Conservation (phyloP, 2,888 invertebrate genomes). For the Labia minor region DNA sequence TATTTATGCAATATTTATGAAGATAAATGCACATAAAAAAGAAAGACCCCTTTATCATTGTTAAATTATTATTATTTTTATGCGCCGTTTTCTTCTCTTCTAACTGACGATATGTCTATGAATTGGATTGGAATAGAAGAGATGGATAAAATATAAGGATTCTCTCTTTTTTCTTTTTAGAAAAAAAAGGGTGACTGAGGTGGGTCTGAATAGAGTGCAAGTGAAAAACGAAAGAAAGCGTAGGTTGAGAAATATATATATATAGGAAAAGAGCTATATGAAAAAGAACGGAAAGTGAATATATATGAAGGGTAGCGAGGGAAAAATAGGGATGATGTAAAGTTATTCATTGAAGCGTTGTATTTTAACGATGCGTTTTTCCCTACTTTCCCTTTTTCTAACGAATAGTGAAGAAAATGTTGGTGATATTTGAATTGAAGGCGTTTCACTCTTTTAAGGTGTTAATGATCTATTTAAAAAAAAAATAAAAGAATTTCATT, state of each 20-base stretch:
- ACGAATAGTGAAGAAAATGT: slow-evolving; percentile 15
- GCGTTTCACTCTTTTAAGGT: neutral
- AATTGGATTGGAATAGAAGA: neutral
- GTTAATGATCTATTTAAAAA: neutral
- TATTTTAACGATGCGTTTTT: neutral
- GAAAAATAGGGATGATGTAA: neutral
- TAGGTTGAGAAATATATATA: too few relatives aligned
- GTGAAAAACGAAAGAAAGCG: neutral
- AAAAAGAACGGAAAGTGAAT: neutral
- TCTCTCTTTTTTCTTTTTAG: too few relatives aligned
- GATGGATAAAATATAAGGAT: neutral
- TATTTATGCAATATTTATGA: neutral
- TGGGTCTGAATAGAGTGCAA: neutral
- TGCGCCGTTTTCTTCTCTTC: neutral
- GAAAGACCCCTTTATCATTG: neutral
- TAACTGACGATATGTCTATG: neutral
- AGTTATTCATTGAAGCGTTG: neutral
- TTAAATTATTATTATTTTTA: too few relatives aligned
- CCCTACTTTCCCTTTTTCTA: slow-evolving; percentile 1
- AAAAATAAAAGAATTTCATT: too few relatives aligned
- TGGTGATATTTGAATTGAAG: neutral
- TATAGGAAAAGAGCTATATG: neutral
- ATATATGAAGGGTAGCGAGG: neutral
- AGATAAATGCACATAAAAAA: neutral
- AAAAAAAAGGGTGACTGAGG: too few relatives aligned